Conservation (phyloP, 2,797 vertebrate genomes). For the Pyrocephalus nanus region DNA sequence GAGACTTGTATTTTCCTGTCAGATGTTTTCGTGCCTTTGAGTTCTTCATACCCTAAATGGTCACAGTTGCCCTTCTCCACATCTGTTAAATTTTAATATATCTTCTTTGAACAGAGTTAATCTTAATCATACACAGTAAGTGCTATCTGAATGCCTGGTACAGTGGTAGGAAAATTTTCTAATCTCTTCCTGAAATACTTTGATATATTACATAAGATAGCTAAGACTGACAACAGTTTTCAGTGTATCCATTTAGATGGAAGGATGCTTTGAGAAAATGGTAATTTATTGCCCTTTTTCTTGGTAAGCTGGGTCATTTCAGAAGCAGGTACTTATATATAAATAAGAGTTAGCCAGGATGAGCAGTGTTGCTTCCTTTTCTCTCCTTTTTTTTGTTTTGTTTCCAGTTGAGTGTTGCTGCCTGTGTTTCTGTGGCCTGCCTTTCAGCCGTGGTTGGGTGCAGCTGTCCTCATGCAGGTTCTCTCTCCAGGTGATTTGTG, state of each 20-base stretch:
- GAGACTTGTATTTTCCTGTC: slow-evolving; percentile 19
- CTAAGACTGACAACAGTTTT: neutral
- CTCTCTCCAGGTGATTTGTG: slow-evolving; percentile 14
- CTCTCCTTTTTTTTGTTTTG: neutral
- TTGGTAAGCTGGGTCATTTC: neutral
- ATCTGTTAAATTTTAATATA: slow-evolving; percentile 5
- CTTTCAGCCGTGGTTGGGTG: neutral
- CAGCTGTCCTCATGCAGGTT: neutral
- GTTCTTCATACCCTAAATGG: neutral
- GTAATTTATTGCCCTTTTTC: neutral
- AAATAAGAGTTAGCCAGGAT: neutral
- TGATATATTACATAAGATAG: neutral
- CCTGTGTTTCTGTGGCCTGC: neutral
- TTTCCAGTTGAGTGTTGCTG: neutral
- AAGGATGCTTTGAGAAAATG: neutral
- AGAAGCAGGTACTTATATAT: neutral
- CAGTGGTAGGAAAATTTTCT: neutral
- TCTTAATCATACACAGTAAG: neutral
- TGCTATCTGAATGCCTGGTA: neutral
- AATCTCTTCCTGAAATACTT: slow-evolving; percentile 2
- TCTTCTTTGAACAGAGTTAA: slow-evolving; percentile 11
- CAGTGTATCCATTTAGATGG: neutral
- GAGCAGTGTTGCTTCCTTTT: neutral
- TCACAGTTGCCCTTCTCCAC: neutral
- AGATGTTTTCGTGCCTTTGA: neutral